These are phyloP conservation scores for Acanthurus tractus DNA, from an alignment of 2,797 vertebrate genomes.

Conservation along the genomic window DNA sequence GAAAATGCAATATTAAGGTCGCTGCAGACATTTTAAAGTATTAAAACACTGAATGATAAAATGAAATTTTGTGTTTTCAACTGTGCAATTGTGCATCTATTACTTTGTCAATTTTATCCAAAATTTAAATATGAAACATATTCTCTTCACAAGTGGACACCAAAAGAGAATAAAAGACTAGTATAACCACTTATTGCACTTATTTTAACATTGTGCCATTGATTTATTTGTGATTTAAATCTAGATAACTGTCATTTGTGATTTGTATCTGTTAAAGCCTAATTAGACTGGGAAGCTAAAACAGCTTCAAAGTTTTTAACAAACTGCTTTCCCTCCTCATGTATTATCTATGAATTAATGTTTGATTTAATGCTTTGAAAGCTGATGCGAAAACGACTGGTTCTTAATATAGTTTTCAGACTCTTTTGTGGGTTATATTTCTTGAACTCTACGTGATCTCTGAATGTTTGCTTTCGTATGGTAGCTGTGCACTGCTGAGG, in stretches of 20 bases:
- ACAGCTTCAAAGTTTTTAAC: too few relatives aligned
- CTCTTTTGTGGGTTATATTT: background rate
- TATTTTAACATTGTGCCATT: too few relatives aligned
- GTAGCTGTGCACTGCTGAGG: conserved; percentile 59
- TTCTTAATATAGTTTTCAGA: background rate
- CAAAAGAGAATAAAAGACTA: too few relatives aligned
- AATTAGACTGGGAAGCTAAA: too few relatives aligned
- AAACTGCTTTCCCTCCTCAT: too few relatives aligned
- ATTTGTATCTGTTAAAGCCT: too few relatives aligned
- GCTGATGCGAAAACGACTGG: too few relatives aligned
- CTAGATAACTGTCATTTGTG: too few relatives aligned
- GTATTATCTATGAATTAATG: background rate
- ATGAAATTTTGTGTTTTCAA: background rate
- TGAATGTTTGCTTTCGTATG: conserved; percentile 52
- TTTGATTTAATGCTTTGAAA: background rate
- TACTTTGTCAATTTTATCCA: background rate
- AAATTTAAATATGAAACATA: background rate
- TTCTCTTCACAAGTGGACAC: too few relatives aligned
- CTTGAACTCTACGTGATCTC: conserved; percentile 44
- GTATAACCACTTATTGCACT: too few relatives aligned
- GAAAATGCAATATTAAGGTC: background rate
- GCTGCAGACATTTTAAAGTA: background rate
- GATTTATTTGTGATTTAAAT: too few relatives aligned
- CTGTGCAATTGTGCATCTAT: background rate
- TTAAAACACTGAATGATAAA: conserved; percentile 12